Base-by-base conservation (phyloP, 2,888 invertebrate genomes). In the Euplagia quadripunctaria region DNA sequence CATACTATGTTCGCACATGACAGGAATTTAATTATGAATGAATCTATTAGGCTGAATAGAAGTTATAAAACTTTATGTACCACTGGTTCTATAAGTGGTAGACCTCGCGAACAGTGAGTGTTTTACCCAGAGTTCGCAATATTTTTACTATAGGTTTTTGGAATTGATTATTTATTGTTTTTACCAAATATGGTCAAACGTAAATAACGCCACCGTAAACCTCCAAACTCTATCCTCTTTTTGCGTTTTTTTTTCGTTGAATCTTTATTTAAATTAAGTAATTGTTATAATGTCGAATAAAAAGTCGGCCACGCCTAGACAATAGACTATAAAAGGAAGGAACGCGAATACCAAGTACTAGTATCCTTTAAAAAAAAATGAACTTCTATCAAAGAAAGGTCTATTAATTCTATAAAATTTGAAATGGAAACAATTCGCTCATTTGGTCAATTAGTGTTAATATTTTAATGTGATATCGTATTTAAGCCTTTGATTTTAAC, bases 1-100 rank as follows among this genome's bases (percentile, higher is more conserved):
- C 73, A 79, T 75, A 81, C 80, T 76, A 74, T 80, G 74, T 74
- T 78, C 68, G 68, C 61, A 73, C 87, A 83, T 88, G 90, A 79
- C 77, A 65, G 72, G 88, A 90, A 91, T 89, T 78, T 73, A 76
- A 71, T 75, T 71, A 74, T 58, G 55, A 17, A 68, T 58, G 51
- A 17, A 66, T 51, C 77, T 65, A 67, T 75, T 77, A 68, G 73
- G 76, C 69, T 71, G 73, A 82, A 75, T 71, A 61, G 63, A 61
- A 74, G 49, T 65, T 67, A 71, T 46, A 66, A 70, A 70, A 31
- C 8, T 49, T 55, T 43, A n/a, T n/a, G n/a, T n/a, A n/a, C 68
- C 55, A 70, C 70, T 46, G 43, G 43, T 46, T 46, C 43, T 46
- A 46, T 46, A 4, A 46, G 2, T 2, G 1, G 31, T 31, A 8